These are phyloP conservation scores for Parotocinclus haroldoi DNA, from an alignment of 2,797 vertebrate species.

Conservation along the genomic window DNA sequence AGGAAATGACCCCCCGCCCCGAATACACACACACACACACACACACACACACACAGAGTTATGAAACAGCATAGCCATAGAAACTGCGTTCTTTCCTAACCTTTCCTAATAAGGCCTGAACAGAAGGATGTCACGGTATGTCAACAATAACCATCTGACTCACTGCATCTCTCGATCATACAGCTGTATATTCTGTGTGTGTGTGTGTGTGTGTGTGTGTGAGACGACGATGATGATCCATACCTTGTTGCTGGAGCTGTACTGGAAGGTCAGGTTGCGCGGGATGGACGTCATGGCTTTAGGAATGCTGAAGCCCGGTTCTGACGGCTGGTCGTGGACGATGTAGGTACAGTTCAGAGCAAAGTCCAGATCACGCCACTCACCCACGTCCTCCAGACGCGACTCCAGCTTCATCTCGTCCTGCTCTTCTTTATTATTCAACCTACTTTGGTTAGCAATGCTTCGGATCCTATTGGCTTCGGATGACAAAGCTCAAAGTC, in stretches of 20 bases:
- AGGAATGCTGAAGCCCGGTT: conserved; percentile 62
- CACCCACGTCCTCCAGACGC: conserved; percentile 56
- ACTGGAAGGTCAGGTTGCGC: conserved; percentile 69
- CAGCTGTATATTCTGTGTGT: too few relatives aligned
- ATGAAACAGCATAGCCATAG: too few relatives aligned
- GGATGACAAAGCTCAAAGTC: conserved; percentile 55
- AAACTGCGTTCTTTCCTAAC: too few relatives aligned
- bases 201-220: too few relatives aligned
- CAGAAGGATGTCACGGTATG: too few relatives aligned
- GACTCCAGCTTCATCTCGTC: conserved; percentile 66
- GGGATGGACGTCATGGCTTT: conserved; percentile 74
- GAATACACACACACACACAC: not conserved
- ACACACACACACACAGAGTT: conserved; percentile 10
- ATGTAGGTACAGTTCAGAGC: conserved; percentile 73
- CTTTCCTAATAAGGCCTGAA: too few relatives aligned
- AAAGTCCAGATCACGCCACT: conserved; percentile 70
- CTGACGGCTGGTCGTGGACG: conserved; percentile 68
- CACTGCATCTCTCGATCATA: too few relatives aligned
- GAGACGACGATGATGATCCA: too few relatives aligned
- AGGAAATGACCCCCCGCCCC: too few relatives aligned
- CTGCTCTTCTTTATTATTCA: not conserved
- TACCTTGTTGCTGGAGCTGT: conserved; percentile 60
- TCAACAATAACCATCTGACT: too few relatives aligned
- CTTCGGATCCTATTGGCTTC: conserved; percentile 57
- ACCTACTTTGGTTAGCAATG: conserved; percentile 49